These are phyloP conservation scores for Dynastes tityus DNA, from an alignment of 2,888 invertebrate genomes.

Conservation along the genomic window DNA sequence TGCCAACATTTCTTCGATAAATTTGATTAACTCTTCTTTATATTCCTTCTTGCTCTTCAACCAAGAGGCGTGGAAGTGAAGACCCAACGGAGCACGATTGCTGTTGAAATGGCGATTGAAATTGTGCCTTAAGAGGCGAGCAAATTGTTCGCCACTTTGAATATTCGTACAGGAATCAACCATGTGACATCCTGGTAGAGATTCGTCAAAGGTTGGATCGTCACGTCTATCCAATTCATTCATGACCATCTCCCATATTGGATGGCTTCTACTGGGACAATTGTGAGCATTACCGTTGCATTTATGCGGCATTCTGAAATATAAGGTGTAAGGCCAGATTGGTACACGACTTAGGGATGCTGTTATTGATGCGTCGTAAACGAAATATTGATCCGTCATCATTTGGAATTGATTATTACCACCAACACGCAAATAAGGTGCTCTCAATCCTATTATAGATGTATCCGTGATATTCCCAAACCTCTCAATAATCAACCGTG, in stretches of 20 bases:
- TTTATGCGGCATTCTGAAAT: constrained; percentile 97
- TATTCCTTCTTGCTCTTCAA: constrained; percentile 94
- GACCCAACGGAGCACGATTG: constrained; percentile 93
- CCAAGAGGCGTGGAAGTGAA: constrained; percentile 97
- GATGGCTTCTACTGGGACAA: constrained; percentile 91
- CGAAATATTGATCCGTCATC: constrained; percentile 97
- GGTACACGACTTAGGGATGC: constrained; percentile 91
- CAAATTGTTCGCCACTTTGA: constrained; percentile 92
- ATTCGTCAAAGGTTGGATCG: constrained; percentile 94
- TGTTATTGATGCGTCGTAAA: constrained; percentile 95
- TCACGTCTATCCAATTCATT: constrained; percentile 95
- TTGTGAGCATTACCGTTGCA: constrained; percentile 96
- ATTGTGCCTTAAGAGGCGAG: constrained; percentile 90
- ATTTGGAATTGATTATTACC: constrained; percentile 97
- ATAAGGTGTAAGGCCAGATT: constrained; percentile 97
- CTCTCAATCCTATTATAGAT: constrained; percentile 90
- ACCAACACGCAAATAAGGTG: constrained; percentile 91
- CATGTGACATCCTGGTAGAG: constrained; percentile 94
- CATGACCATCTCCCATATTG: constrained; percentile 98
- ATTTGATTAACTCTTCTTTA: constrained; percentile 91
- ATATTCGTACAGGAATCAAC: constrained; percentile 96
- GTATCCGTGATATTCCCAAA: constrained; percentile 95
- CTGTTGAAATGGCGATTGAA: constrained; percentile 94
- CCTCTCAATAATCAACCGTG: constrained; percentile 87
- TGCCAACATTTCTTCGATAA: constrained; percentile 93